These are phyloP conservation scores for Crotalus adamanteus DNA, from an alignment of 2,797 vertebrate species.

Conservation along the genomic window DNA sequence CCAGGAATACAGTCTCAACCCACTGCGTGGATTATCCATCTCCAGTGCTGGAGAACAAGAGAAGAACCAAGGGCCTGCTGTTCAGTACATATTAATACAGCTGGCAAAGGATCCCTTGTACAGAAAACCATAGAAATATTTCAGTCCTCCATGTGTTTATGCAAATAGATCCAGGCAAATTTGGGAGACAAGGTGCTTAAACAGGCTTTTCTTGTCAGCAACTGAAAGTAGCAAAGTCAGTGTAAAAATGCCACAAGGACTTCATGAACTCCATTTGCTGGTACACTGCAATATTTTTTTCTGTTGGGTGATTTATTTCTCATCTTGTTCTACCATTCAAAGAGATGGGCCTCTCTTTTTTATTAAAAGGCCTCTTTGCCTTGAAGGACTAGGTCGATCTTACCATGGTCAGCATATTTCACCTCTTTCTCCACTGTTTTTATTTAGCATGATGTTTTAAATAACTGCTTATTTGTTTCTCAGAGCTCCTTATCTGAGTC, in stretches of 20 bases:
- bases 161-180: background rate
- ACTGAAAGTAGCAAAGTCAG: background rate
- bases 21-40: too few species aligned
- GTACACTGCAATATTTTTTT: background rate
- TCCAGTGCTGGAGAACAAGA: too few species aligned
- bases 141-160: background rate
- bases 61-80: background rate
- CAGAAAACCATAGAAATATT: background rate
- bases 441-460: background rate
- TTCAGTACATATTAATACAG: background rate
- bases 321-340: background rate
- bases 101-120: too few species aligned
- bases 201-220: background rate
- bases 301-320: background rate
- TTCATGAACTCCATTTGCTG: background rate
- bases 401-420: background rate
- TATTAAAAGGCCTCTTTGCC: background rate
- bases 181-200: background rate
- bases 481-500: background rate
- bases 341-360: background rate
- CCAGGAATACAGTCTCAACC: too few species aligned
- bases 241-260: background rate
- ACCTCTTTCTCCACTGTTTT: background rate
- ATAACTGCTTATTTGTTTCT: background rate
- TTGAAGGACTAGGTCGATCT: background rate